Evolutionary conservation across 2,888 invertebrate species (phyloP).

Genomic region (Candidula unifasciata): DNA sequence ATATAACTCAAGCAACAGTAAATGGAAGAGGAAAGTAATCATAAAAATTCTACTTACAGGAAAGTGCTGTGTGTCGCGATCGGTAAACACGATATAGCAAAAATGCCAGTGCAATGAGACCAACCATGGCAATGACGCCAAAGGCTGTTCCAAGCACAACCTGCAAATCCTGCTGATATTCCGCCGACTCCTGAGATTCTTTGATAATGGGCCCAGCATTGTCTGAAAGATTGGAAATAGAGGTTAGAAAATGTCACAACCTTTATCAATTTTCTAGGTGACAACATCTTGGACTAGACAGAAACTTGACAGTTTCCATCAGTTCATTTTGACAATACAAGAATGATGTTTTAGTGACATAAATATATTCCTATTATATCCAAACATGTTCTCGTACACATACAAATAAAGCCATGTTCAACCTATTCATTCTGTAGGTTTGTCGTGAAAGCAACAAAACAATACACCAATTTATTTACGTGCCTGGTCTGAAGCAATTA

Average conservation of each 20-base stretch:
- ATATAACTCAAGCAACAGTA: background rate
- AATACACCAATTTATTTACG: no score
- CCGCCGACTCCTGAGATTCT: slow-evolving; percentile 60
- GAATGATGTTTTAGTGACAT: no score
- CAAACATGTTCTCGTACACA: no score
- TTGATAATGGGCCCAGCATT: slow-evolving; percentile 58
- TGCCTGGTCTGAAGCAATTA: no score
- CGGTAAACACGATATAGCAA: slow-evolving; percentile 66
- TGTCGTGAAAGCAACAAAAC: no score
- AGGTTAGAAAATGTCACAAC: background rate
- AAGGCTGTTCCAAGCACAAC: slow-evolving; percentile 71
- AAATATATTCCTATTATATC: no score
- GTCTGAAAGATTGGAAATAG: slow-evolving; percentile 19
- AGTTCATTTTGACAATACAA: no score
- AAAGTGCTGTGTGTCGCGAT: slow-evolving; percentile 52
- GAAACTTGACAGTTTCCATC: no score
- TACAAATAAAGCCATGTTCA: no score
- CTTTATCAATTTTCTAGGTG: background rate
- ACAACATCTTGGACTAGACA: background rate
- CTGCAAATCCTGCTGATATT: slow-evolving; percentile 69
- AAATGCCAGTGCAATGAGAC: slow-evolving; percentile 63
- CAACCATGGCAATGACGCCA: slow-evolving; percentile 70
- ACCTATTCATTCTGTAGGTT: no score
- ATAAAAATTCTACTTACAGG: slow-evolving; percentile 45
- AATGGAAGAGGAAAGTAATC: background rate